phyloP scores from a whole-genome alignment of 2,888 invertebrate species.

The Pristionchus mayeri region DNA sequence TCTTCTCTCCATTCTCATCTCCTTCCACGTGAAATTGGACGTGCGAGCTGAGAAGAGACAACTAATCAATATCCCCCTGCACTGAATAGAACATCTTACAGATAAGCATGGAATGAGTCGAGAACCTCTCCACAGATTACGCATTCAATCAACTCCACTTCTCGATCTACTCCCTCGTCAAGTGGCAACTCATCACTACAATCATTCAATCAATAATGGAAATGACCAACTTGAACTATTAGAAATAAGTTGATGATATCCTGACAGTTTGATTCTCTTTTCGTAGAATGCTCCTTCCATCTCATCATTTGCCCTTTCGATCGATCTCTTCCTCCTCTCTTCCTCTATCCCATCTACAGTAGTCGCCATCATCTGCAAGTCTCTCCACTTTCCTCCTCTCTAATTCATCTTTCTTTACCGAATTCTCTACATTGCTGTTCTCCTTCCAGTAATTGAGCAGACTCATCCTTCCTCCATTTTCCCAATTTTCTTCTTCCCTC shows the following conservation, averaged over 20 bases:
- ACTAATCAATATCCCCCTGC: too few relatives aligned
- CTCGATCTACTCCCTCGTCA: background rate
- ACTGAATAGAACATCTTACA: background rate
- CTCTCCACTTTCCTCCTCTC: background rate
- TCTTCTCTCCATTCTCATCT: conserved; percentile 36
- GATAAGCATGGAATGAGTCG: background rate
- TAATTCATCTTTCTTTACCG: background rate
- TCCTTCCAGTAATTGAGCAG: conserved; percentile 8
- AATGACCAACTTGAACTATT: background rate
- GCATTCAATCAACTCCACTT: background rate
- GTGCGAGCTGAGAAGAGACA: background rate
- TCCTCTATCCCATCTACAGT: background rate
- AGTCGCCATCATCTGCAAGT: background rate
- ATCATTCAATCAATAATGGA: background rate
- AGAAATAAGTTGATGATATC: too few relatives aligned
- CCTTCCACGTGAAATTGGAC: background rate
- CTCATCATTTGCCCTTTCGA: background rate
- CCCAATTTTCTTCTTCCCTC: conserved; percentile 1
- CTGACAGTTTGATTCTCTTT: background rate
- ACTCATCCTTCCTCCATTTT: background rate
- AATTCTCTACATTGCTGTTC: background rate
- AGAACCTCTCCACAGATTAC: background rate
- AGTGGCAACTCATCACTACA: background rate
- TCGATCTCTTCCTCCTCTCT: background rate
- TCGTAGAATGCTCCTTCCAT: background rate